These are phyloP conservation scores for Samia ricini DNA, from an alignment of 1,140 invertebrate species.

Conservation along the genomic window DNA sequence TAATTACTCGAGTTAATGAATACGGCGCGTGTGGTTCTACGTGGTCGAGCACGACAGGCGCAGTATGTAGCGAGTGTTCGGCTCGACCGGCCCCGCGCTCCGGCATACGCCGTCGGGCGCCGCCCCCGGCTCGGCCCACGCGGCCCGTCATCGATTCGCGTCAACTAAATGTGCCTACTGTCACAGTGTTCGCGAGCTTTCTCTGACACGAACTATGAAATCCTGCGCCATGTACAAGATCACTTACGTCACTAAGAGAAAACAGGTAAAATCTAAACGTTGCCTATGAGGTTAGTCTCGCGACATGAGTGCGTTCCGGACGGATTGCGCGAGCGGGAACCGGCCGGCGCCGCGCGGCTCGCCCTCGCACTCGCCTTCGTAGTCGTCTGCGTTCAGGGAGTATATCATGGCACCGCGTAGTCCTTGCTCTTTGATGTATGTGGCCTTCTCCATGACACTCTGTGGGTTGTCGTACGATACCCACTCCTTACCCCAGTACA, in stretches of 20 bases:
- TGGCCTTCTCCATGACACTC: constrained; percentile 86
- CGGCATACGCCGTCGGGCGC: constrained; percentile 14
- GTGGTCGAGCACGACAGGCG: constrained; percentile 34
- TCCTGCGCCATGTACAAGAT: constrained; percentile 70
- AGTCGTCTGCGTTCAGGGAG: constrained; percentile 87
- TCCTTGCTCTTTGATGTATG: constrained; percentile 80
- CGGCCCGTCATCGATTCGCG: too few relatives aligned
- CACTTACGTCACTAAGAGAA: constrained; percentile 63
- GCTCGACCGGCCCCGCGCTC: constrained; percentile 19
- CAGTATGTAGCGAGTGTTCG: constrained; percentile 15
- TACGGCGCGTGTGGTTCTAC: constrained; percentile 50
- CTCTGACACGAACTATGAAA: constrained; percentile 46
- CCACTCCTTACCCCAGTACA: constrained; percentile 88
- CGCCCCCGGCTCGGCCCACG: constrained; percentile 16
- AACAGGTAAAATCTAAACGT: constrained; percentile 52
- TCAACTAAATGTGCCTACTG: too few relatives aligned
- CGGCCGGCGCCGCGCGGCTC: constrained; percentile 18
- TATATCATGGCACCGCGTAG: constrained; percentile 88
- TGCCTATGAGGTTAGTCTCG: not conserved
- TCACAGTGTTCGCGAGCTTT: constrained; percentile 3
- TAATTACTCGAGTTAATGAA: constrained; percentile 50
- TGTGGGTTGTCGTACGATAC: constrained; percentile 90
- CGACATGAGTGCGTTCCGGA: constrained; percentile 39
- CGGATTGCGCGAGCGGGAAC: constrained; percentile 53
- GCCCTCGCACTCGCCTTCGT: constrained; percentile 40